Percentiles rank a stretch among this genome's conserved stretches.
These are phyloP conservation scores for Drosophila mayri DNA, from an alignment of 1,140 invertebrate species.

Conservation along the genomic window DNA sequence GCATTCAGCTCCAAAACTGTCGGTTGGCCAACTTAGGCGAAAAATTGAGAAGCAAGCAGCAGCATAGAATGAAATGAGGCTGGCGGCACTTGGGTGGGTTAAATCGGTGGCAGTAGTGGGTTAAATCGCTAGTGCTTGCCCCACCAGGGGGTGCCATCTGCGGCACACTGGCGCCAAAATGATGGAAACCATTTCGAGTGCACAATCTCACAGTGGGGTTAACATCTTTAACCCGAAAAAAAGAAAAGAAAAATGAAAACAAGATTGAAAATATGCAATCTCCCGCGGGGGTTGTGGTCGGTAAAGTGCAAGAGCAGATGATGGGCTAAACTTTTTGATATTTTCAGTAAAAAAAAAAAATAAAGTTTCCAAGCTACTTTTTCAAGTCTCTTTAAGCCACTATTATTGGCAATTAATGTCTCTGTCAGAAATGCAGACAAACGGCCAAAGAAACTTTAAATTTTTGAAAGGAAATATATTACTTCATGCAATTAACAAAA, in stretches of 20 bases:
- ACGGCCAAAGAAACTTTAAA: not conserved
- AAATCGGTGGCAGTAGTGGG: constrained; percentile 5
- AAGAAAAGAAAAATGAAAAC: not conserved
- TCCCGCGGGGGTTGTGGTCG: not conserved
- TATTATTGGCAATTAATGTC: constrained; percentile 6
- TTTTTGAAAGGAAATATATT: not conserved
- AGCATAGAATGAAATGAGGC: constrained; percentile 43
- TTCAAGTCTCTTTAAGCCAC: not conserved
- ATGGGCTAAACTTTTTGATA: constrained; percentile 22
- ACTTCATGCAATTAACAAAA: not conserved
- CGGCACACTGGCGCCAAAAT: constrained; percentile 44
- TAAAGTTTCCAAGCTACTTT: not conserved
- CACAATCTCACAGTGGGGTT: constrained; percentile 48
- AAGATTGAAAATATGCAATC: constrained; percentile 7
- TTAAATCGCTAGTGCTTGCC: constrained; percentile 3
- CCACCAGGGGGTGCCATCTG: constrained; percentile 36
- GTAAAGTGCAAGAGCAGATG: constrained; percentile 3
- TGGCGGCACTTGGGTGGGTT: constrained; percentile 9
- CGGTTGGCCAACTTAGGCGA: constrained; percentile 64
- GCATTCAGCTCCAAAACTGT: constrained; percentile 71
- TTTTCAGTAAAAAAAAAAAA: not conserved
- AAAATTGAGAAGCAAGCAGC: constrained; percentile 45
- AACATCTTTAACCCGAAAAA: not conserved
- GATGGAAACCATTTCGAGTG: constrained; percentile 44
- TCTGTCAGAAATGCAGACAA: not conserved